These are phyloP conservation scores for Muscicapa striata DNA, from an alignment of 2,797 vertebrate genomes.

Conservation along the genomic window DNA sequence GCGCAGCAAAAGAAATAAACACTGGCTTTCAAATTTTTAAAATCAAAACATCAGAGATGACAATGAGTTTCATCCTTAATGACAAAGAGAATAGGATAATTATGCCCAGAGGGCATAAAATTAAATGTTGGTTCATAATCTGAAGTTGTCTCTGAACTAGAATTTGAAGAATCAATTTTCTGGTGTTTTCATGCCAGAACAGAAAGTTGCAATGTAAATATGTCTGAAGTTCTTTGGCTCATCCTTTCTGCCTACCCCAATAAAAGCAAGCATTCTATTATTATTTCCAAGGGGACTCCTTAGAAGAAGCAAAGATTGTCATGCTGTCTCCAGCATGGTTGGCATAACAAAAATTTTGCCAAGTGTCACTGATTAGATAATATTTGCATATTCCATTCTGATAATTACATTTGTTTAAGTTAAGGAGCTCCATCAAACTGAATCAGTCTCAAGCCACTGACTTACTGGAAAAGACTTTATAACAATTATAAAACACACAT, in stretches of 20 bases:
- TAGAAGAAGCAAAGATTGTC: neutral
- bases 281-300: neutral
- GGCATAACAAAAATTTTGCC: neutral
- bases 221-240: neutral
- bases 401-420: neutral
- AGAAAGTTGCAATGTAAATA: neutral
- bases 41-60: neutral
- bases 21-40: neutral
- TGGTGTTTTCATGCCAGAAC: neutral
- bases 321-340: neutral
- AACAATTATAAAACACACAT: neutral
- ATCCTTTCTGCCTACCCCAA: neutral
- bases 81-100: conserved; percentile 5
- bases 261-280: neutral
- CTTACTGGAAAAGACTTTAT: neutral
- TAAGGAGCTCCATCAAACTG: neutral
- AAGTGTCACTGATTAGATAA: neutral
- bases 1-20: neutral
- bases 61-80: neutral
- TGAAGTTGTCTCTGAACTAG: neutral
- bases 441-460: neutral
- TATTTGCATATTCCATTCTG: neutral
- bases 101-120: neutral
- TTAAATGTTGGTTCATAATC: neutral
- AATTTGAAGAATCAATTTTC: neutral